Evolutionary conservation across 2,888 invertebrate genomes (phyloP).

Genomic region (Amorpha juglandis): DNA sequence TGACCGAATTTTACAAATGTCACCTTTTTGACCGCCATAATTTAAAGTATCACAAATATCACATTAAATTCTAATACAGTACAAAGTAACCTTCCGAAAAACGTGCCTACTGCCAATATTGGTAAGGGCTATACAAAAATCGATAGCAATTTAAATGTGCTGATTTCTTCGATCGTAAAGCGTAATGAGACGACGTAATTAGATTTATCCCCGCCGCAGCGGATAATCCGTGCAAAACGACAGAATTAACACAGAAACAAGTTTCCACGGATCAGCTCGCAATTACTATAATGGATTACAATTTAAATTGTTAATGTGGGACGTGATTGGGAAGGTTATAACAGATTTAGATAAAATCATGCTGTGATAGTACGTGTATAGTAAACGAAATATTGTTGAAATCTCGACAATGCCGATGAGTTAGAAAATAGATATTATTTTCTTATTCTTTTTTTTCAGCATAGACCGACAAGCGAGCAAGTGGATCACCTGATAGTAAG

Average conservation of each 20-base stretch:
- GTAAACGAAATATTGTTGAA: too few species aligned
- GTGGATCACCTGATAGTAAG: too few species aligned
- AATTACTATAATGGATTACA: slow-evolving; percentile 18
- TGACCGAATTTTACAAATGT: too few species aligned
- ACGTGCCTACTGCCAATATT: neutral
- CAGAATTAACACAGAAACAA: slow-evolving; percentile 23
- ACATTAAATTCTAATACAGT: too few species aligned
- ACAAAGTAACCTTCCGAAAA: too few species aligned
- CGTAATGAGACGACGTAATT: slow-evolving; percentile 72
- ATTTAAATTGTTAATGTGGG: slow-evolving; percentile 19
- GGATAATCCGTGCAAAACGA: slow-evolving; percentile 24
- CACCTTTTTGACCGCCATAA: too few species aligned
- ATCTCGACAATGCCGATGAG: too few species aligned
- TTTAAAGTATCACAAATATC: too few species aligned
- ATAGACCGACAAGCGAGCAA: too few species aligned
- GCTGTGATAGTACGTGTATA: neutral
- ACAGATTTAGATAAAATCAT: neutral
- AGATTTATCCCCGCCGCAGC: slow-evolving; percentile 50
- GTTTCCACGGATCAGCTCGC: slow-evolving; percentile 9
- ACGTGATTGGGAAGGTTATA: slow-evolving; percentile 2
- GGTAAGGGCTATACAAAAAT: slow-evolving; percentile 7
- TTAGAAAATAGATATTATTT: too few species aligned
- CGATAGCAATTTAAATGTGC: slow-evolving; percentile 44
- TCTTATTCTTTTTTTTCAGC: too few species aligned
- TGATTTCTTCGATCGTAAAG: slow-evolving; percentile 59